Conservation (phyloP, 2,797 vertebrate species). For the Balearica regulorum region DNA sequence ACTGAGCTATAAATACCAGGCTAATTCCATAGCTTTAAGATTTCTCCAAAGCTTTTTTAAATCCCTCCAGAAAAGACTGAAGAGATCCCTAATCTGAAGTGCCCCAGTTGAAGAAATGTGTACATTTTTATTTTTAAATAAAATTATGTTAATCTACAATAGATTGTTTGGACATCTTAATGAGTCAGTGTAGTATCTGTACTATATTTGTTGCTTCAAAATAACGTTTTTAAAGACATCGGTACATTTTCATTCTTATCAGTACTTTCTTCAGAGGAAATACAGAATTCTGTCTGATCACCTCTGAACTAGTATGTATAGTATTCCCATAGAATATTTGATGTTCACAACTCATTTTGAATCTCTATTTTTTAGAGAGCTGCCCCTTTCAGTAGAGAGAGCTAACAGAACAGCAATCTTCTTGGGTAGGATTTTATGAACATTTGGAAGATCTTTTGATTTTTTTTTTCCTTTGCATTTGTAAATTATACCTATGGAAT, state of each 20-base stretch:
- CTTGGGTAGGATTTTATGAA: not conserved
- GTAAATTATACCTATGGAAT: not conserved
- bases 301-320: not conserved
- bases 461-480: not conserved
- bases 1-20: slow-evolving; percentile 57
- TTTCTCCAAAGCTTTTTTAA: slow-evolving; percentile 63
- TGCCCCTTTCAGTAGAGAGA: not conserved
- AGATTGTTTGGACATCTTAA: not conserved
- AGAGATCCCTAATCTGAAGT: slow-evolving; percentile 57
- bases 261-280: not conserved
- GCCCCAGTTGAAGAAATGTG: slow-evolving; percentile 18
- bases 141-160: not conserved
- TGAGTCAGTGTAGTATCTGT: not conserved
- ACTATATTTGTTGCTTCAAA: not conserved
- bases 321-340: not conserved
- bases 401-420: not conserved
- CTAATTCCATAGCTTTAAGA: slow-evolving; percentile 64
- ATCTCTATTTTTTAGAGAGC: not conserved
- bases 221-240: not conserved
- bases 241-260: not conserved
- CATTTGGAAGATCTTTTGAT: not conserved
- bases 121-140: not conserved
- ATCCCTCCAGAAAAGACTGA: slow-evolving; percentile 54
- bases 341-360: not conserved
- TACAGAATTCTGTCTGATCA: not conserved